Percentiles rank a stretch among this genome's conserved stretches.
Conservation (phyloP, 2,797 vertebrate genomes). For the Nannoperca australis region DNA sequence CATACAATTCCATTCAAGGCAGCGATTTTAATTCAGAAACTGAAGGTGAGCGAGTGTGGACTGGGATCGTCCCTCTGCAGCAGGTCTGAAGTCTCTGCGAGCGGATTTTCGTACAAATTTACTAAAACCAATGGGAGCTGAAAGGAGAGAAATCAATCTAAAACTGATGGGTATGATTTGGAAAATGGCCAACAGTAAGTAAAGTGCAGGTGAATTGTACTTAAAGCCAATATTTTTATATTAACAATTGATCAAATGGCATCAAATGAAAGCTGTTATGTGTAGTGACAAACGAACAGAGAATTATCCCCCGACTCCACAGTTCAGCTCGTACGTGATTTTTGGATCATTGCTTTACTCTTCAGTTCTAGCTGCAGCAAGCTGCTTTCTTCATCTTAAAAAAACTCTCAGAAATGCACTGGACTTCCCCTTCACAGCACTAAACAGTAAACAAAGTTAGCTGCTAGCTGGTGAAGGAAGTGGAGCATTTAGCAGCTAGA, state of each 20-base stretch:
- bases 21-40: background rate
- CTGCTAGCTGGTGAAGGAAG: background rate
- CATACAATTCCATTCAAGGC: background rate
- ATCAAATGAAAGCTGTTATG: background rate
- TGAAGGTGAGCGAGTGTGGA: background rate
- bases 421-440: background rate
- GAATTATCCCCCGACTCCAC: background rate
- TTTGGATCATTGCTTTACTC: constrained; percentile 6
- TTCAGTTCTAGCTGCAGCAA: constrained; percentile 11
- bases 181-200: background rate
- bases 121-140: background rate
- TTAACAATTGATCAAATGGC: background rate
- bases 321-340: constrained; percentile 6
- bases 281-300: background rate
- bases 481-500: background rate
- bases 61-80: background rate
- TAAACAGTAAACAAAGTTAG: background rate
- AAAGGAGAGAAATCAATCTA: background rate
- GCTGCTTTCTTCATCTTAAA: constrained; percentile 1
- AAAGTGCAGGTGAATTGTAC: background rate
- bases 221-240: background rate
- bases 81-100: background rate
- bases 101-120: background rate
- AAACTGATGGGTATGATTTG: background rate
- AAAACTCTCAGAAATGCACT: background rate